phyloP scores from a whole-genome alignment of 2,113 vertebrate species.

The Forbesichthys agassizii region DNA sequence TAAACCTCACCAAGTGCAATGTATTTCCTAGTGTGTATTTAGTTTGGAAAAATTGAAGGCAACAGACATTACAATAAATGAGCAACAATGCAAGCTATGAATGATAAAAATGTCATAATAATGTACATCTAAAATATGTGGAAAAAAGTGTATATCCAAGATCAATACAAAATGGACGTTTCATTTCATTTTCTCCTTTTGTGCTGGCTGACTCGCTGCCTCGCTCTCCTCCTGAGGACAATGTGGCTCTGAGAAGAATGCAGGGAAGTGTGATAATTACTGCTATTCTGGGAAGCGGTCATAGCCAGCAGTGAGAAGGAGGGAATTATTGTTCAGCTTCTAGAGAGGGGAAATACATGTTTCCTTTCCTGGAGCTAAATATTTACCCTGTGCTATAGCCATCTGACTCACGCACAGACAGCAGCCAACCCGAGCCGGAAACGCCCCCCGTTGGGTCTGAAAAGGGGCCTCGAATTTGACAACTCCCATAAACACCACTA shows the following conservation, averaged over 20 bases:
- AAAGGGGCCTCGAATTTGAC: constrained; percentile 34
- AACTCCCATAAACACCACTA: constrained; percentile 34
- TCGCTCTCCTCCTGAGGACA: constrained; percentile 41
- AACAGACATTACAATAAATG: too few relatives aligned
- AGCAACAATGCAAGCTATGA: too few relatives aligned
- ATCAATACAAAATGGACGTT: too few relatives aligned
- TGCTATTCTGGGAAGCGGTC: constrained; percentile 72
- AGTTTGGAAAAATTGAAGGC: neutral
- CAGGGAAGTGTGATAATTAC: constrained; percentile 85
- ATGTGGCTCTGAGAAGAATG: constrained; percentile 74
- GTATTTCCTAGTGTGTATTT: neutral
- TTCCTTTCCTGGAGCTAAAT: constrained; percentile 73
- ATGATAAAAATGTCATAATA: too few relatives aligned
- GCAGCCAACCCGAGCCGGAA: constrained; percentile 47
- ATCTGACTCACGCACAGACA: constrained; percentile 70
- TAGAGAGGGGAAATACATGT: constrained; percentile 77
- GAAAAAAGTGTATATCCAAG: neutral
- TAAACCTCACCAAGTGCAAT: neutral
- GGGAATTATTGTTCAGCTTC: constrained; percentile 75
- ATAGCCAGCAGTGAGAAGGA: constrained; percentile 55
- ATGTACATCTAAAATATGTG: neutral
- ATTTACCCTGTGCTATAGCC: constrained; percentile 68
- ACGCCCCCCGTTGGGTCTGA: constrained; percentile 25
- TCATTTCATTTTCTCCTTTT: neutral
- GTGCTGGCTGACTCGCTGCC: constrained; percentile 9